Percentiles rank a stretch among this genome's conserved stretches.
These are phyloP conservation scores for Lichenostomus cassidix DNA, from an alignment of 2,113 vertebrate species.

Conservation along the genomic window DNA sequence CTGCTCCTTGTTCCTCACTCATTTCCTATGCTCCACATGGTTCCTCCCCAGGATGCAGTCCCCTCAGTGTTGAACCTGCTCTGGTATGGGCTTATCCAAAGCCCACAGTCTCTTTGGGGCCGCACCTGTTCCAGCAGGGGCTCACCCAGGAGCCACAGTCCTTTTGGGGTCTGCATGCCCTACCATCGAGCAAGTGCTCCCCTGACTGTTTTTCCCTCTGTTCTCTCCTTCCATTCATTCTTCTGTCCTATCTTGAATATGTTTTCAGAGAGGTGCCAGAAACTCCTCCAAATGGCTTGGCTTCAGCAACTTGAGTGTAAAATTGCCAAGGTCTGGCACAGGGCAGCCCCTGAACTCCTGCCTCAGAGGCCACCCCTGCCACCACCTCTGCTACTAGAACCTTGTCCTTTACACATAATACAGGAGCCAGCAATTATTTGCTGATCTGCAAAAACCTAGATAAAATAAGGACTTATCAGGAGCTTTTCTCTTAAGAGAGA, in stretches of 20 bases:
- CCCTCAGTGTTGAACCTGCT: not conserved
- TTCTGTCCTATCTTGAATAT: not conserved
- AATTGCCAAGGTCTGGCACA: not conserved
- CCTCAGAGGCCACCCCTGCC: not conserved
- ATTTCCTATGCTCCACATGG: not conserved
- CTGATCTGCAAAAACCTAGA: not conserved
- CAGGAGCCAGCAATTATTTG: not conserved
- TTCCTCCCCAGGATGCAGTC: not conserved
- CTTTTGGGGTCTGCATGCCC: not conserved
- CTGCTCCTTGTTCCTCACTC: not conserved
- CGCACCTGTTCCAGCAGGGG: not conserved
- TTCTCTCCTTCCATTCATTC: not conserved
- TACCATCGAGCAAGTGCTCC: accelerated
- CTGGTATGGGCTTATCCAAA: not conserved
- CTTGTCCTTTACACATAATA: not conserved
- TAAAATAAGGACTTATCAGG: not conserved
- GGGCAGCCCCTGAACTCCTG: not conserved
- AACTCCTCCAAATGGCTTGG: not conserved
- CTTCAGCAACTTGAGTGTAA: not conserved
- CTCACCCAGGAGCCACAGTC: not conserved
- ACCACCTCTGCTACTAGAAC: not conserved
- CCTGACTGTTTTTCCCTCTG: not conserved
- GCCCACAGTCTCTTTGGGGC: not conserved
- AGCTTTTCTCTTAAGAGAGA: not conserved
- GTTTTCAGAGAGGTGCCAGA: not conserved